Evolutionary conservation across 1,140 invertebrate species (phyloP).

Genomic region (Drosophila repletoides): DNA sequence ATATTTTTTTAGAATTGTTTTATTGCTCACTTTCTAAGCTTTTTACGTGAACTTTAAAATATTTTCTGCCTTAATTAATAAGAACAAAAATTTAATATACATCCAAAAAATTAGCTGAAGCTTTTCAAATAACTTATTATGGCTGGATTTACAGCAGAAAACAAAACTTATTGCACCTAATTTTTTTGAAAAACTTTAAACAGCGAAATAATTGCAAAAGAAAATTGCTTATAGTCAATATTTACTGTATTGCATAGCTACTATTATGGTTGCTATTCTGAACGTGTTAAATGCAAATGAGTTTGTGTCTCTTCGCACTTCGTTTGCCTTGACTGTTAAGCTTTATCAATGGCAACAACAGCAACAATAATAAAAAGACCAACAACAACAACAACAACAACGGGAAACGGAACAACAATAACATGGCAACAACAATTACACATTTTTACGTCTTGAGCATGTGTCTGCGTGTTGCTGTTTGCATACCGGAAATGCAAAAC

Average conservation of each 20-base stretch:
- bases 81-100: too few species aligned
- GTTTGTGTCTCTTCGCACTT: constrained; percentile 35
- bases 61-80: too few species aligned
- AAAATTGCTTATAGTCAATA: neutral
- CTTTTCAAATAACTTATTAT: too few species aligned
- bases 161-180: too few species aligned
- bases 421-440: constrained; percentile 66
- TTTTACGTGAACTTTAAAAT: too few species aligned
- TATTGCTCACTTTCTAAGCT: too few species aligned
- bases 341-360: constrained; percentile 74
- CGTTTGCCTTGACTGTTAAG: constrained; percentile 50
- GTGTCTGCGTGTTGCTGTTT: constrained; percentile 53
- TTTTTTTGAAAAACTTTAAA: neutral
- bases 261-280: constrained; percentile 15
- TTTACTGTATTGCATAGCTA: constrained; percentile 24
- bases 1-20: too few species aligned
- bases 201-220: neutral
- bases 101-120: too few species aligned
- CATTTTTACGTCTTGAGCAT: constrained; percentile 68
- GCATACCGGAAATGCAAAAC: constrained; percentile 79
- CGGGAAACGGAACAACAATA: too few species aligned
- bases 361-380: too few species aligned
- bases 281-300: constrained; percentile 73
- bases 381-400: constrained; percentile 27
- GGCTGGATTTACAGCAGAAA: too few species aligned